Evolutionary conservation across 2,113 vertebrate genomes (phyloP), one percentile per base, ranked within the genome.

Genomic region (Macquaria australasica): DNA sequence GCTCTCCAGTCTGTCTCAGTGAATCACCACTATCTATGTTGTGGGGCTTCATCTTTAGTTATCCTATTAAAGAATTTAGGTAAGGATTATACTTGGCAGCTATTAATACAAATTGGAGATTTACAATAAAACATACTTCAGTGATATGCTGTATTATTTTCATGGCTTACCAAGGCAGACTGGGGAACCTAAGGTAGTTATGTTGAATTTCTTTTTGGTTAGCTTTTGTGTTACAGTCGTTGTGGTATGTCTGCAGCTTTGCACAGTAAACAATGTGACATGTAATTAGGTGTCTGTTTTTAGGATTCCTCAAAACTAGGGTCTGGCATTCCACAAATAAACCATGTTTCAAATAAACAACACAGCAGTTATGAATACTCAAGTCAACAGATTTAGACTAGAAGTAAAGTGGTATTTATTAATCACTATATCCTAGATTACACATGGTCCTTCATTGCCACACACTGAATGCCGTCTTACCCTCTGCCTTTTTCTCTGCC

Each of bases 241-340:
- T 68, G 18, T 51, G 43, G 15, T 71, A 3, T 75, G 37, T 66
- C 23, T 82, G 34, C 45, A 66, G 3, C 12, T 50, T 50, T 51
- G 20, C 41, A 6, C 8, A 34, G 59, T 37, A 37, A 77, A 79
- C 21, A 70, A 23, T 66, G 21, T 6, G 8, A 25, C 55, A 6
- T 63, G 66, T 59, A 69, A 82, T 62, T 37, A 74, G 15, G 11
- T 71, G 16, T 58, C 14, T 21, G 69, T 76, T 77, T 74, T 55
- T 53, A 77, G 37, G 2, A 69, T 76, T 74, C 31, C 31, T 74
- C 9, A 6, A 25, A 87, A 55, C n/a, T 50, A 8, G 21, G 23
- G 31, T 55, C 60, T 56, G 37, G 6, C n/a, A 28, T 48, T 34
- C 14, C 8, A 16, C 23, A 37, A 16, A 16, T 18, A 37, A 16